Base-by-base conservation (phyloP, 1,140 invertebrate genomes). In the Bombyx mandarina region DNA sequence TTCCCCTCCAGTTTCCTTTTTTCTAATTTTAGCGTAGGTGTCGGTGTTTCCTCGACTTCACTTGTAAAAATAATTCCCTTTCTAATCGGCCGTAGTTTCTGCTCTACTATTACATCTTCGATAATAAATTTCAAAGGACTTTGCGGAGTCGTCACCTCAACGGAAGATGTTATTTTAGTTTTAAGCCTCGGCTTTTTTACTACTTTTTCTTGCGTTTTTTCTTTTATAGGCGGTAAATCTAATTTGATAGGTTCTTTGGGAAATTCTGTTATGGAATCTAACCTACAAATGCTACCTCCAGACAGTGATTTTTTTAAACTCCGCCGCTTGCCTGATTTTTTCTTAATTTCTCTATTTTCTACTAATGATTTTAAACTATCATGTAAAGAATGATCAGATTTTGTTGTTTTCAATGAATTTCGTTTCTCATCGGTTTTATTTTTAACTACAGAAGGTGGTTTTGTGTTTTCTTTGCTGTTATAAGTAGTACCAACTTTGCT, bases 31-130 rank as follows among this genome's bases (percentile, higher is more conserved):
- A 45, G 42, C 45, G 18, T 43, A 58, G 57, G 26, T 48, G 3
- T 47, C 57, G 42, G 22, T 8, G 12, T 45, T 57, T 66, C 56
- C 42, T 76, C 75, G 45, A 82, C 69, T 46, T 61, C 61, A 64
- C 74, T 78, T 22, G 69, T 78, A 61, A 65, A 85, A 56, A 65
- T 70, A 56, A 84, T 87, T 65, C 74, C 81, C 71, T 86, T 83
- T 60, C 79, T 85, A 47, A 64, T 71, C 12, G 56, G 42, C 45
- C 61, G 56, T 43, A 59, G 57, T 63, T 78, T 85, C 79, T 90
- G 87, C 66, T 90, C 86, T 43, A 91, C 80, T 45, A 85, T 83
- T 42, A 90, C 77, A 67, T 90, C 83, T 66, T 90, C 89, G 46
- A 90, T 79, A 56, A 86, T 74, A 60, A 88, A 82, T 78, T 90